Percentiles rank a stretch among this genome's conserved stretches.
Evolutionary conservation across 2,113 vertebrate genomes (phyloP).

Genomic region (Cinclus mexicanus): DNA sequence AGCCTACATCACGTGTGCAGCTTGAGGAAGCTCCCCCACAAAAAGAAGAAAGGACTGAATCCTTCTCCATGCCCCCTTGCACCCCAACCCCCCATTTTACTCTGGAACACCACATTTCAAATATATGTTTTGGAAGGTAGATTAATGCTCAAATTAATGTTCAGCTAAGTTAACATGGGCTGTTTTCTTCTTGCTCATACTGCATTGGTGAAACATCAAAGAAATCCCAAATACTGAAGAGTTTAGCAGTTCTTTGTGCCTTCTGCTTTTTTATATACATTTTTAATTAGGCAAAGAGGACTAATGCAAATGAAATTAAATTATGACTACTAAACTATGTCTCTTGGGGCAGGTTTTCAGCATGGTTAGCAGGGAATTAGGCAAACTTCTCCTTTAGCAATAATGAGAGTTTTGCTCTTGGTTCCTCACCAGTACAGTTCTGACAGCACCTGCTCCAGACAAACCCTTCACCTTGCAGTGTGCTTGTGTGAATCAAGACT

Average conservation of each 20-base stretch:
- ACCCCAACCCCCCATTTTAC: neutral
- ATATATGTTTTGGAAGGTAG: too few species aligned
- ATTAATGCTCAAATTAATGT: neutral
- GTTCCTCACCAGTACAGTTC: neutral
- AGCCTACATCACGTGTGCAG: fast-evolving
- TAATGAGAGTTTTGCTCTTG: neutral
- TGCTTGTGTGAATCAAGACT: neutral
- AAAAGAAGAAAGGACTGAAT: neutral
- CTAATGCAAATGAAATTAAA: constrained; percentile 30
- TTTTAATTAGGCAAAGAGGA: constrained; percentile 32
- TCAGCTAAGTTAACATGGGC: neutral
- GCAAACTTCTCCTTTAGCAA: neutral
- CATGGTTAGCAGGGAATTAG: neutral
- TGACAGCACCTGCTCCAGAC: neutral
- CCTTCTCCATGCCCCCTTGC: too few species aligned
- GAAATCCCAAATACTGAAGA: neutral
- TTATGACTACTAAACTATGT: neutral
- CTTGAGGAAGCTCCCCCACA: neutral
- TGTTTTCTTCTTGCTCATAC: neutral
- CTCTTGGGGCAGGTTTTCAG: neutral
- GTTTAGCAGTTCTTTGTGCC: neutral
- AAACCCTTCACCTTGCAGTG: neutral
- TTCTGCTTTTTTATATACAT: neutral
- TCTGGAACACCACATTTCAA: neutral
- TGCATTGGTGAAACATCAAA: neutral